Percentiles rank a stretch among this genome's conserved stretches.
Conservation (phyloP, 2,113 vertebrate species). For the Addax nasomaculatus region DNA sequence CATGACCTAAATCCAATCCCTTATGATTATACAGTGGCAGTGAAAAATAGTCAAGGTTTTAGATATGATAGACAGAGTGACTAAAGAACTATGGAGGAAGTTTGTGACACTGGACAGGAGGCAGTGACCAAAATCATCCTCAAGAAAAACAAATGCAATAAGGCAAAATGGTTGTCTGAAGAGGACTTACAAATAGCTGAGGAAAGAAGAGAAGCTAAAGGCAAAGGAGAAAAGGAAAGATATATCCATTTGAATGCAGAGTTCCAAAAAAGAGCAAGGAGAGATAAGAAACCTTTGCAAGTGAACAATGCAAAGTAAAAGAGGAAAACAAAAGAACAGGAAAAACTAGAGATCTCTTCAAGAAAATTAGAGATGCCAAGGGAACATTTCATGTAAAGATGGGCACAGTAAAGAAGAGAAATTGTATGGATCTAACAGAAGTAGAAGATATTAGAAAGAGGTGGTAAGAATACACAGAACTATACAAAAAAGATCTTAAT, state of each 20-base stretch:
- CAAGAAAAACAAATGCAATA: not conserved
- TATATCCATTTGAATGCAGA: not conserved
- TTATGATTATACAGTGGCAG: not conserved
- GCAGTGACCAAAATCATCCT: not conserved
- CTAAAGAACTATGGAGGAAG: not conserved
- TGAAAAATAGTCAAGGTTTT: not conserved
- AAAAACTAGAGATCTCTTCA: not conserved
- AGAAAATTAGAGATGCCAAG: not conserved
- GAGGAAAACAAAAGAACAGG: not conserved
- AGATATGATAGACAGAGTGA: not conserved
- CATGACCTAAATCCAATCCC: not conserved
- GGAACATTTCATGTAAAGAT: not conserved
- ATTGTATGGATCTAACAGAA: not conserved
- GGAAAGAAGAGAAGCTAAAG: not conserved
- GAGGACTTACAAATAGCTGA: not conserved
- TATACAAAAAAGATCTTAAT: not conserved
- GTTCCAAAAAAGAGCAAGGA: not conserved
- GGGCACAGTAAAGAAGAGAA: not conserved
- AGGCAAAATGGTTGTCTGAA: not conserved
- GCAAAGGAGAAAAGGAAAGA: not conserved
- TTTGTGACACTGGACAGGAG: not conserved
- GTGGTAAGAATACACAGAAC: not conserved
- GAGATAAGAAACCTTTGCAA: not conserved
- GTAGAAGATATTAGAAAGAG: not conserved
- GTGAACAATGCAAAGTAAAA: not conserved